Conservation (phyloP, 2,797 vertebrate species). For the Naso thynnoides region DNA sequence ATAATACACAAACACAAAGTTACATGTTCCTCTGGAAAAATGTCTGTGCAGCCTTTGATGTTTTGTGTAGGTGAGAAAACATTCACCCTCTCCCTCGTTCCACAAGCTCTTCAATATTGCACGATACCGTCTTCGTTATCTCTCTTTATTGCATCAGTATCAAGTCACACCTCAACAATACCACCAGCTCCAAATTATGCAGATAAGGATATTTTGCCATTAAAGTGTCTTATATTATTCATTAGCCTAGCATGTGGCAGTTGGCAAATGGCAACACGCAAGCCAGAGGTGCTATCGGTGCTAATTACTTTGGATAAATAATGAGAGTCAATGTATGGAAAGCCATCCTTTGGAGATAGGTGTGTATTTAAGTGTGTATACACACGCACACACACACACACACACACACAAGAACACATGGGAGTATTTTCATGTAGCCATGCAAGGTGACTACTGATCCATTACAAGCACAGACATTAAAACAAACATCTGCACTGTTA, state of each 20-base stretch:
- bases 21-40: neutral
- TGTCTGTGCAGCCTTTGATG: slow-evolving; percentile 26
- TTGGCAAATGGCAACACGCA: slow-evolving; percentile 46
- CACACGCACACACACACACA: slow-evolving; percentile 13
- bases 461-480: slow-evolving; percentile 8
- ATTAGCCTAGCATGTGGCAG: slow-evolving; percentile 55
- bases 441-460: neutral
- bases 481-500: slow-evolving; percentile 6
- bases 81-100: slow-evolving; percentile 15
- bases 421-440: slow-evolving; percentile 4
- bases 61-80: slow-evolving; percentile 16
- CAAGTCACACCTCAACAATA: neutral
- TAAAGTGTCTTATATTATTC: slow-evolving; percentile 58
- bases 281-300: slow-evolving; percentile 40
- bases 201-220: slow-evolving; percentile 36
- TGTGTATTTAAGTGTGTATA: neutral
- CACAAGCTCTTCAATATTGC: slow-evolving; percentile 54
- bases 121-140: slow-evolving; percentile 53
- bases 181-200: slow-evolving; percentile 7
- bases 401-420: slow-evolving; percentile 1
- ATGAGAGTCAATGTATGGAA: slow-evolving; percentile 48
- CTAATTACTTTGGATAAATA: slow-evolving; percentile 64
- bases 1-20: slow-evolving; percentile 2
- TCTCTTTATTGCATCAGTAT: slow-evolving; percentile 10
- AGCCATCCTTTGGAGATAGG: slow-evolving; percentile 19